A percentile compares a stretch with the other conserved stretches of the same genome.
These are phyloP conservation scores for Mus spicilegus DNA, from an alignment of 2,113 vertebrate genomes.

Conservation along the genomic window DNA sequence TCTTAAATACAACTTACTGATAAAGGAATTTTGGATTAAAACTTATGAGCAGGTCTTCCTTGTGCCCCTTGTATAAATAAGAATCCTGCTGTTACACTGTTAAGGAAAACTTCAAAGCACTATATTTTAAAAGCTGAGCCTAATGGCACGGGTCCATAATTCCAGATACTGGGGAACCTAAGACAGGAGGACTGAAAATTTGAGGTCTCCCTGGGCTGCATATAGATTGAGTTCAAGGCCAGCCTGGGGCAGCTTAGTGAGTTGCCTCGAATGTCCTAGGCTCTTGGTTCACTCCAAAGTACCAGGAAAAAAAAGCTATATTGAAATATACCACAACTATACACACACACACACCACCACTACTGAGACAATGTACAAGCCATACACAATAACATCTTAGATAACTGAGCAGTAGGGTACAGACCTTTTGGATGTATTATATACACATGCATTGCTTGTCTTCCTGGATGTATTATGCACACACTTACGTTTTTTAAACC, in stretches of 20 bases:
- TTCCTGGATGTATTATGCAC: background rate
- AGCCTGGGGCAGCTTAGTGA: background rate
- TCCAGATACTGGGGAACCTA: background rate
- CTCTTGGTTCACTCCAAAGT: background rate
- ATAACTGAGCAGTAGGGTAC: too few species aligned
- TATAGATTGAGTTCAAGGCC: background rate
- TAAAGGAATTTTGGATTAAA: conserved; percentile 5
- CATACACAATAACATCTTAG: background rate
- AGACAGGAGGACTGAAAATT: background rate
- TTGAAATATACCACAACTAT: rapidly evolving
- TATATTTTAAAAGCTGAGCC: background rate
- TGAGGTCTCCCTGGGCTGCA: background rate
- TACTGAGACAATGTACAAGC: background rate
- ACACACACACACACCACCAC: rapidly evolving
- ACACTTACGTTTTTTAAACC: background rate
- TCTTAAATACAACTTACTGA: background rate
- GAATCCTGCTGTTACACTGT: background rate
- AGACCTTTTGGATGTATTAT: background rate
- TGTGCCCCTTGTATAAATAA: background rate
- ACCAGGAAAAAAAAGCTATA: background rate
- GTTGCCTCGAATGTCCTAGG: background rate
- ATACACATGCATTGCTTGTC: too few species aligned
- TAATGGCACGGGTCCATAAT: background rate
- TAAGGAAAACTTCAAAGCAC: background rate
- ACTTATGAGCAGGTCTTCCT: background rate